A percentile compares a stretch with the other conserved stretches of the same genome.
These are phyloP conservation scores for Etheostoma cragini DNA, from an alignment of 2,113 vertebrate species.

Conservation along the genomic window DNA sequence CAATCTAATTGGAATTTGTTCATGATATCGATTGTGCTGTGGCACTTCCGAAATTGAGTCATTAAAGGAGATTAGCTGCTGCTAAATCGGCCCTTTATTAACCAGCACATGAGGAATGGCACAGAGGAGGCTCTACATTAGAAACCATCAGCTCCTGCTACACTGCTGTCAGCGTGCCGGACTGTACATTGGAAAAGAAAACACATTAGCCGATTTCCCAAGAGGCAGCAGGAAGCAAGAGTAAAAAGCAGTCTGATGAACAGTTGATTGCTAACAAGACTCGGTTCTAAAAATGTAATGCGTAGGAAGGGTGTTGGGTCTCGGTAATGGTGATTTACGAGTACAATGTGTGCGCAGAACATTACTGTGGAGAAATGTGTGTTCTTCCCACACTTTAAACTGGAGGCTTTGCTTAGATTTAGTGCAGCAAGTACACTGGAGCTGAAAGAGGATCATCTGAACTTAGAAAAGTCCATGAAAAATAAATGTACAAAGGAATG, in stretches of 20 bases:
- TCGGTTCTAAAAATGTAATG: slow-evolving; percentile 50
- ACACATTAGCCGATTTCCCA: slow-evolving; percentile 38
- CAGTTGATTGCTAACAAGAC: slow-evolving; percentile 63
- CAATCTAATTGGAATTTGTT: slow-evolving; percentile 70
- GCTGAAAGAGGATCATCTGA: slow-evolving; percentile 25
- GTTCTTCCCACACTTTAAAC: slow-evolving; percentile 58
- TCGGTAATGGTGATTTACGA: slow-evolving; percentile 69
- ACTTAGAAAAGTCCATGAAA: not conserved
- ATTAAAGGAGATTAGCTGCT: slow-evolving; percentile 76
- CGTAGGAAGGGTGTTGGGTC: slow-evolving; percentile 35
- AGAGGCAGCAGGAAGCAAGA: slow-evolving; percentile 10
- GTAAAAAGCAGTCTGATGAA: slow-evolving; percentile 45
- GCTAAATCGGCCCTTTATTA: slow-evolving; percentile 75
- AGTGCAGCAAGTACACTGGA: slow-evolving; percentile 21
- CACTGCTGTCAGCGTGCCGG: not conserved
- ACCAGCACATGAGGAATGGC: slow-evolving; percentile 64
- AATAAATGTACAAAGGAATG: not conserved
- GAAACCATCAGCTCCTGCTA: slow-evolving; percentile 24
- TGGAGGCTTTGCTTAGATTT: slow-evolving; percentile 62
- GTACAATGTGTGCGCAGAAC: slow-evolving; percentile 31
- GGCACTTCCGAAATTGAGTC: slow-evolving; percentile 66
- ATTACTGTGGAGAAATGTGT: slow-evolving; percentile 57
- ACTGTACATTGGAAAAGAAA: slow-evolving; percentile 26
- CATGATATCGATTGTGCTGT: slow-evolving; percentile 66
- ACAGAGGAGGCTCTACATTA: slow-evolving; percentile 22